Percentiles rank a stretch among this genome's conserved stretches.
These are phyloP conservation scores for Apis florea DNA, from an alignment of 1,140 invertebrate genomes.

Conservation along the genomic window DNA sequence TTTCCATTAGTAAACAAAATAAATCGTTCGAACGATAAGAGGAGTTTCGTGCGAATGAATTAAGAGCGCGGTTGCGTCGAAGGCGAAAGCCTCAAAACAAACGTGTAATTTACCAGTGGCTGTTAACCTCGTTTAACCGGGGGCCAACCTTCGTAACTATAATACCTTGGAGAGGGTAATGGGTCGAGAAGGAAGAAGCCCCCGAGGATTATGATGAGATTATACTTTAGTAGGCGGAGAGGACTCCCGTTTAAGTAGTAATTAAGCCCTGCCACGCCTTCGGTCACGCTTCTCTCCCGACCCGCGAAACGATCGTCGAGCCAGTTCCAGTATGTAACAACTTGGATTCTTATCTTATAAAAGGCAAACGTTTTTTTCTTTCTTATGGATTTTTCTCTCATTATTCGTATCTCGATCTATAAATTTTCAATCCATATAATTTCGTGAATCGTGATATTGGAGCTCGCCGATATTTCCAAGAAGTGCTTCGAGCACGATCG, in stretches of 20 bases:
- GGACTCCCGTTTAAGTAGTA: conserved; percentile 79
- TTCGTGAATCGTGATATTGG: too few species aligned
- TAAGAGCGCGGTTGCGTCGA: conserved; percentile 57
- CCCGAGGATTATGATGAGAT: conserved; percentile 74
- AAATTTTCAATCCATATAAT: too few species aligned
- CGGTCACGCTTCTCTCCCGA: conserved; percentile 72
- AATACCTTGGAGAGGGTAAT: conserved; percentile 53
- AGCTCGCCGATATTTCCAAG: not conserved
- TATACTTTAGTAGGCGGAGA: conserved; percentile 78
- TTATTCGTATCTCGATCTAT: too few species aligned
- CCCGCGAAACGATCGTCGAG: conserved; percentile 29
- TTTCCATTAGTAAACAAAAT: too few species aligned
- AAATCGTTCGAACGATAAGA: too few species aligned
- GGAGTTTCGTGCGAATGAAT: conserved; percentile 64
- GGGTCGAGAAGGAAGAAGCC: conserved; percentile 56
- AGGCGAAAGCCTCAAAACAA: conserved; percentile 68
- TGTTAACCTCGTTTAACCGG: conserved; percentile 72
- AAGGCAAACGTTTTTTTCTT: too few species aligned
- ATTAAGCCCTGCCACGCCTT: conserved; percentile 77
- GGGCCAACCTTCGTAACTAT: conserved; percentile 68
- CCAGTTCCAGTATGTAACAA: not conserved
- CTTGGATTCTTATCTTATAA: too few species aligned
- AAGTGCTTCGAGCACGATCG: not conserved
- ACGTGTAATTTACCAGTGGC: conserved; percentile 79
- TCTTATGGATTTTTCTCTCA: too few species aligned